A percentile compares a stretch with the other conserved stretches of the same genome.
phyloP scores from a whole-genome alignment of 2,797 vertebrate genomes.

The Crenuchus spilurus region DNA sequence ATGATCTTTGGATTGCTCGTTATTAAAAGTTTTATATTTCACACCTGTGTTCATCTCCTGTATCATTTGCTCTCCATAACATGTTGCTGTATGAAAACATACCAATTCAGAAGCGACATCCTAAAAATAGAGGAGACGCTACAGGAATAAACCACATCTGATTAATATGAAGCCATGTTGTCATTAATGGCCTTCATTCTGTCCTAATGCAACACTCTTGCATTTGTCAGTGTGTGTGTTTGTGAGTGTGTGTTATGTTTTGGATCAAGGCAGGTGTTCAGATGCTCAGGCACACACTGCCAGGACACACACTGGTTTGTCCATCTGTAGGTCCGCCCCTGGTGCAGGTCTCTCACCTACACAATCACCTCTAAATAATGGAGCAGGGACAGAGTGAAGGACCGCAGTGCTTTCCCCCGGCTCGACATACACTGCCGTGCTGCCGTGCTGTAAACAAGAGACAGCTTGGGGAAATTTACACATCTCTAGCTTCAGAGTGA shows the following conservation, averaged over 20 bases:
- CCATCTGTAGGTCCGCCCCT: conserved; percentile 65
- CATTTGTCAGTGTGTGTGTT: not conserved
- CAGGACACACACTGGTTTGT: conserved; percentile 63
- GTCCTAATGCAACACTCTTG: not conserved
- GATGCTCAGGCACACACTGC: conserved; percentile 34
- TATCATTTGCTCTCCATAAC: no score
- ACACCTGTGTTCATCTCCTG: no score
- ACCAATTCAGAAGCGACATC: no score
- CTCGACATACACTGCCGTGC: conserved; percentile 4
- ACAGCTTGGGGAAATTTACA: not conserved
- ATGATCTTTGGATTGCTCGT: no score
- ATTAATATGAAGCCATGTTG: conserved; percentile 13
- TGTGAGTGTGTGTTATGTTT: conserved; percentile 6
- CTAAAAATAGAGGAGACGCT: not conserved
- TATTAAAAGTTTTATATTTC: no score
- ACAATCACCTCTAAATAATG: conserved; percentile 51
- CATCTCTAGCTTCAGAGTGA: no score
- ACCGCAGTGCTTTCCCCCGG: conserved; percentile 9
- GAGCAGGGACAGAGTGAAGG: conserved; percentile 36
- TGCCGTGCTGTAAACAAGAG: conserved; percentile 1
- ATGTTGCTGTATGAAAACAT: no score
- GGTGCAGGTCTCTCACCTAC: conserved; percentile 55
- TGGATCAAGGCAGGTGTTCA: conserved; percentile 28
- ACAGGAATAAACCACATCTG: conserved; percentile 18
- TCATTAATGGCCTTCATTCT: conserved; percentile 27